Base-by-base conservation (phyloP, 2,113 vertebrate genomes). In the Barbus barbus region DNA sequence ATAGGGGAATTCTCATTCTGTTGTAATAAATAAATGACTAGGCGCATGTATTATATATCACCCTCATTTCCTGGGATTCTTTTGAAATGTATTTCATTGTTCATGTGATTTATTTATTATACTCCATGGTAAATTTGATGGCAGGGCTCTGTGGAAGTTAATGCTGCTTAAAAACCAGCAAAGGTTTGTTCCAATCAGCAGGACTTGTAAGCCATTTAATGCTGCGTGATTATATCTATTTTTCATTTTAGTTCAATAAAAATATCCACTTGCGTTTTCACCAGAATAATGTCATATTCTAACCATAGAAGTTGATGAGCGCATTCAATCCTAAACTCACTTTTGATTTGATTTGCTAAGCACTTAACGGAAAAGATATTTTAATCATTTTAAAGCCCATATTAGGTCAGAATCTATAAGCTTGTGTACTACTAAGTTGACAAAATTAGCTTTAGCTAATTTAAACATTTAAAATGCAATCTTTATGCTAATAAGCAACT, bases 21-120 rank as follows among this genome's bases (percentile, higher is more conserved):
- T 90, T 91, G 92, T 95, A 93, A 95, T 95, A 95, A 95, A 95
- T 95, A 95, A 95, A 95, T 95, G 94, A 95, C 94, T 93, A 94
- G 93, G 88, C 90, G 90, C 93, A 95, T 95, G 94, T 95, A 95
- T 95, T 95, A 95, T 95, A 95, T 93, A 95, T 95, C 92, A 94
- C 90, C 92, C 92, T 94, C 90, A 93, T 94, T 93, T 93, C 93
- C 93, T 91, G 92, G 85, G 84, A 94, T 93, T 93, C 91, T 86
- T 90, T 90, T 90, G 88, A 92, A 93, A 93, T 94, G 92, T 93
- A 93, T 94, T 94, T 94, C 94, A 94, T 95, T 94, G 93, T 94
- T 94, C 91, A 78, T 86, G 89, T 94, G 94, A 94, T 95, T 95
- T 95, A 94, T 95, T 94, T 93, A 94, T 95, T 82, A 90, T 87